phyloP scores from a whole-genome alignment of 2,797 vertebrate species.

The Siniperca undulata region DNA sequence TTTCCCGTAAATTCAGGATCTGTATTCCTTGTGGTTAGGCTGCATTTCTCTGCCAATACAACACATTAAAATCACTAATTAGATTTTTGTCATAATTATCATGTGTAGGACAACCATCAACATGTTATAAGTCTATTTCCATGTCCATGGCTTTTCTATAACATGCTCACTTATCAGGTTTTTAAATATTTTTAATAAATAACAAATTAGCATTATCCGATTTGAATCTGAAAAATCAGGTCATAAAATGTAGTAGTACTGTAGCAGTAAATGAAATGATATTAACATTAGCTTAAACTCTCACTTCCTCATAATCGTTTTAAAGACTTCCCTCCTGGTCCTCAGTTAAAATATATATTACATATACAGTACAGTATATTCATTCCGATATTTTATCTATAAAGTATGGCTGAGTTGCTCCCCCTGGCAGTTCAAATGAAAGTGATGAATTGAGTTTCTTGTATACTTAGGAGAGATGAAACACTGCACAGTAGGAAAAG shows the following conservation, averaged over 20 bases:
- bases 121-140: not conserved
- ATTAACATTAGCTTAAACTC: not conserved
- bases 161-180: not conserved
- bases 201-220: not conserved
- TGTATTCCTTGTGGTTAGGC: not conserved
- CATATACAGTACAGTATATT: not conserved
- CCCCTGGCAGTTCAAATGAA: not conserved
- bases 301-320: not conserved
- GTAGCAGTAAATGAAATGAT: not conserved
- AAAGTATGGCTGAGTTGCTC: not conserved
- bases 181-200: not conserved
- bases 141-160: not conserved
- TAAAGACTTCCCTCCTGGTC: not conserved
- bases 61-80: not conserved
- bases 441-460: constrained; percentile 4
- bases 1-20: not conserved
- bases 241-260: not conserved
- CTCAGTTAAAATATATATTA: not conserved
- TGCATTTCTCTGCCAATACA: not conserved
- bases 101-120: not conserved
- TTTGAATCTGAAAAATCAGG: not conserved
- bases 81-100: not conserved
- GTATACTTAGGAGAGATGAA: not conserved
- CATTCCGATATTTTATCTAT: not conserved
- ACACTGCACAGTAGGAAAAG: not conserved